Base-by-base conservation (phyloP, 1,140 invertebrate species). In the Drosophila kikkawai region DNA sequence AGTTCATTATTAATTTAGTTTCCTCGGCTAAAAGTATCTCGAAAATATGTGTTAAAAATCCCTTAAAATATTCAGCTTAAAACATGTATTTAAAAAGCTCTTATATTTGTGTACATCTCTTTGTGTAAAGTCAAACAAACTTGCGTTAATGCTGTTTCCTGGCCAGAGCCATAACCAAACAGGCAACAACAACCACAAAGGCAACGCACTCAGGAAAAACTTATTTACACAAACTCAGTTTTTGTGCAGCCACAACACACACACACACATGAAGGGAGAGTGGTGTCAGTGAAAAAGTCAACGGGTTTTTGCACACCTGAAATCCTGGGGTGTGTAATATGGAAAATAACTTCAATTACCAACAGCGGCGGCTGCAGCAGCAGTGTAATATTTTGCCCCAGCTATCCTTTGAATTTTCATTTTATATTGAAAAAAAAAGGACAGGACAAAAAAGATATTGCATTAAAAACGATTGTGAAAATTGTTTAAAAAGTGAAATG, bases 261-360 rank as follows among this genome's bases (percentile, higher is more conserved):
- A 48, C 22, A 29, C 17, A 47, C 39, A 47, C n/a, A 26, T 13
- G n/a, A 19, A 17, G 13, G 13, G 13, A 56, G 34, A 64, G 67
- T 57, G 59, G 47, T 51, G 56, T 71, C 65, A 71, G 73, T 77
- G 55, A 66, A 77, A 77, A 80, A 79, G 53, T 65, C 66, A 73
- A 71, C 29, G 42, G 51, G 76, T 80, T 84, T 84, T 83, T 84
- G n/a, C 45, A 47, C 53, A 68, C 66, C 34, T 60, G 34, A 56
- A 71, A 57, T 44, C 45, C 51, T 42, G 57, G 69, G 64, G 60
- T 45, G 65, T 85, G 82, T 79, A 79, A 86, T 75, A 82, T 77
- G 55, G 56, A 77, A 86, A 86, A 82, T 70, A 82, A 86, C 82
- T 82, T 86, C 71, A 86, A 86, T 82, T 86, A 84, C 66, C 61